Evolutionary conservation across 2,888 invertebrate species (phyloP).

Genomic region (Baronia brevicornis): DNA sequence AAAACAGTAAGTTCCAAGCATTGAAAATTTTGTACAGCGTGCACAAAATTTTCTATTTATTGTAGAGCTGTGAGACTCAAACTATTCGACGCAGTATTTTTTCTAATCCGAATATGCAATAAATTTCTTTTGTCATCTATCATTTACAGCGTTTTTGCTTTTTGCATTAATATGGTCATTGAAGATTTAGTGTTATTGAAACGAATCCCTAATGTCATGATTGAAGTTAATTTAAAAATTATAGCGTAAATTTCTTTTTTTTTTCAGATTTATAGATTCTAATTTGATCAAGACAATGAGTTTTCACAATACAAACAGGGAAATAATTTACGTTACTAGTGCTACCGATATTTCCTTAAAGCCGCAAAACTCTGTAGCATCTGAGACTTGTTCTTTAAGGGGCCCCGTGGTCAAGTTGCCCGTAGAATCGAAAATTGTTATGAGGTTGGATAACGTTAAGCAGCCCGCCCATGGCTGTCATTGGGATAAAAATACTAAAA

Average conservation of each 20-base stretch:
- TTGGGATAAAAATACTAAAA: constrained; percentile 21
- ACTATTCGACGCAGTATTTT: too few relatives aligned
- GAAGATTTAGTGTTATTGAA: constrained; percentile 1
- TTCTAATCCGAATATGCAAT: too few relatives aligned
- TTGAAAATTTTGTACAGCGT: too few relatives aligned
- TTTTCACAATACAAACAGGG: constrained; percentile 1
- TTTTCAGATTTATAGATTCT: constrained; percentile 20
- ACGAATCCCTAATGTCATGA: too few relatives aligned
- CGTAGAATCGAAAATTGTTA: constrained; percentile 39
- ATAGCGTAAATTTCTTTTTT: not conserved
- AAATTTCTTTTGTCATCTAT: too few relatives aligned
- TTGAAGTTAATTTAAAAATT: too few relatives aligned
- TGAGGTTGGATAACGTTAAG: constrained; percentile 35
- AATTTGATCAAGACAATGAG: constrained; percentile 13
- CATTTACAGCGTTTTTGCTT: too few relatives aligned
- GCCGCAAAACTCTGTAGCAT: constrained; percentile 10
- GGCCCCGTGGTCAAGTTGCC: constrained; percentile 54
- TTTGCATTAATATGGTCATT: constrained; percentile 1
- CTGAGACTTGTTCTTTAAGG: constrained; percentile 25
- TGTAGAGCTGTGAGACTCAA: too few relatives aligned
- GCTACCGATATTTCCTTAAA: constrained; percentile 5
- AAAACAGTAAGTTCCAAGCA: too few relatives aligned
- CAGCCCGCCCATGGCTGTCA: constrained; percentile 18
- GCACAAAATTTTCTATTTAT: too few relatives aligned
- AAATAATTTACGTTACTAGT: constrained; percentile 2